Conservation (phyloP, 2,797 vertebrate species). For the Denticeps clupeoides region DNA sequence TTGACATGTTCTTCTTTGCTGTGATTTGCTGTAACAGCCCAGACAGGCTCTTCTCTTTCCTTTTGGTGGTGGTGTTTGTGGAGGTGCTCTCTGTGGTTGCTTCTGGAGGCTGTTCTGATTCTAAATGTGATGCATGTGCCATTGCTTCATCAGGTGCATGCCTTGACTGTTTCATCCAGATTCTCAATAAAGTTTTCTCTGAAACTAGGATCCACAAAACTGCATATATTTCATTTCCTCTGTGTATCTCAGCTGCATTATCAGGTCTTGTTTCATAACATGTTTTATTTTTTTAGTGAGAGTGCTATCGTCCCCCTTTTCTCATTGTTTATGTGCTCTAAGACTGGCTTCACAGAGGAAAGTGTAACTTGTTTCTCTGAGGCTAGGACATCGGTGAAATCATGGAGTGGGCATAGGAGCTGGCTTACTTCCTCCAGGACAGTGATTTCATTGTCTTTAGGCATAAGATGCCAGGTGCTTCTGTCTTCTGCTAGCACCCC, state of each 20-base stretch:
- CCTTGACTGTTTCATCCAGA: too few relatives aligned
- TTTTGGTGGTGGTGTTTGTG: too few relatives aligned
- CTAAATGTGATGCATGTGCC: too few relatives aligned
- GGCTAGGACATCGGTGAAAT: slow-evolving; percentile 13
- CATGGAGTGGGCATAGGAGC: slow-evolving; percentile 3
- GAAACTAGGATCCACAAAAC: too few relatives aligned
- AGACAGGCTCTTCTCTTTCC: too few relatives aligned
- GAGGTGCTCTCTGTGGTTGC: too few relatives aligned
- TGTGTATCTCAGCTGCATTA: too few relatives aligned
- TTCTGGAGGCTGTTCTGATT: too few relatives aligned
- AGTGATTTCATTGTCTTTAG: slow-evolving; percentile 3
- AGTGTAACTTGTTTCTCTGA: slow-evolving; percentile 6
- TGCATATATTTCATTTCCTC: background rate
- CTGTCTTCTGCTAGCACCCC: slow-evolving; percentile 20
- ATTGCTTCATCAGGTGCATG: too few relatives aligned
- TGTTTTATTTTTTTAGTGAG: slow-evolving; percentile 6
- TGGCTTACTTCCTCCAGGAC: slow-evolving; percentile 3
- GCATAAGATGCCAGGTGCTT: slow-evolving; percentile 12
- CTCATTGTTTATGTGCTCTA: slow-evolving; percentile 6
- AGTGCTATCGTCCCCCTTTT: background rate
- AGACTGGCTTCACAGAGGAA: slow-evolving; percentile 8
- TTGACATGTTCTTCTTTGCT: too few relatives aligned
- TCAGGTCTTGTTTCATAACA: slow-evolving; percentile 10
- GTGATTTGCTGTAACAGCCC: too few relatives aligned
- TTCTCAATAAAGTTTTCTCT: too few relatives aligned